phyloP scores from a whole-genome alignment of 2,113 vertebrate species.

The Colius striatus region DNA sequence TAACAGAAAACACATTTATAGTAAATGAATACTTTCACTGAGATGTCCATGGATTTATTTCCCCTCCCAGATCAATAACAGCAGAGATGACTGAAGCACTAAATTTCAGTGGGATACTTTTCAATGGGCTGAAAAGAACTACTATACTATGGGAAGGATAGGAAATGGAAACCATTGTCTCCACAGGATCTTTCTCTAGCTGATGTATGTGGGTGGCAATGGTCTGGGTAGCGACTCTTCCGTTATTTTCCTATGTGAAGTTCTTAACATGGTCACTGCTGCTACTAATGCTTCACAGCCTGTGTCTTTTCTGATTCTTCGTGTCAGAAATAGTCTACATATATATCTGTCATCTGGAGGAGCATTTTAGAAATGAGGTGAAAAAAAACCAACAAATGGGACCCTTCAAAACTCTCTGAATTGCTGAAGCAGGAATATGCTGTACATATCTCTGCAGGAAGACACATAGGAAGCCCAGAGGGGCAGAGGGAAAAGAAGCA shows the following conservation, averaged over 20 bases:
- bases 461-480: neutral
- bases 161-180: neutral
- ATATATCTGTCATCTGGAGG: neutral
- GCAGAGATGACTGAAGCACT: neutral
- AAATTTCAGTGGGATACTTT: neutral
- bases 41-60: neutral
- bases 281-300: neutral
- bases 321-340: neutral
- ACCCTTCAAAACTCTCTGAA: neutral
- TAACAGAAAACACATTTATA: neutral
- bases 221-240: neutral
- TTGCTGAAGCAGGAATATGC: neutral
- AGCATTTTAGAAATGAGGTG: neutral
- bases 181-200: neutral
- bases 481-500: neutral
- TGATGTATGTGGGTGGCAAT: neutral
- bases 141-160: rapidly evolving
- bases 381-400: neutral
- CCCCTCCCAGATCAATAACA: neutral
- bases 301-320: neutral
- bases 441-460: rapidly evolving
- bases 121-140: neutral
- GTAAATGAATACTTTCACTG: neutral
- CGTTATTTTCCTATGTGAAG: neutral
- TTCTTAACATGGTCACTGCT: neutral